Base-by-base conservation (phyloP, 1,140 invertebrate genomes). In the Pseudobourletiella spinata region DNA sequence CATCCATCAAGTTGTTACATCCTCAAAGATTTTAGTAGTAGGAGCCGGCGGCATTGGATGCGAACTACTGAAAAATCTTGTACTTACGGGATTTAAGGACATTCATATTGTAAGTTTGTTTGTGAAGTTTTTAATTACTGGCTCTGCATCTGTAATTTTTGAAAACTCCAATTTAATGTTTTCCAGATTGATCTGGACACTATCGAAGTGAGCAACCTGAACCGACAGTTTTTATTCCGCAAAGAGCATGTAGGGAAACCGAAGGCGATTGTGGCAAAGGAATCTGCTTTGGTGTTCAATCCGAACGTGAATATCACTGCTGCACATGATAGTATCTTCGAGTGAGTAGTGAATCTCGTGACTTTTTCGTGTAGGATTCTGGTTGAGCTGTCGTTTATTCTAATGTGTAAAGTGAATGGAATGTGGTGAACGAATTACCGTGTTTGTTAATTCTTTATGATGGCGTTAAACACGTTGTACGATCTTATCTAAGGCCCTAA, bases 41-140 rank as follows among this genome's bases (percentile, higher is more conserved):
- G 97, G 97, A 61, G 96, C 97, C 68, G 97, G 97, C 70, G 97
- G 97, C 52, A 98, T 99, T 70, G 97, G 97, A 63, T 99, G 96
- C 80, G 97, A 99, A 77, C 83, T 99, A 59, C 78, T 99, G 16
- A 99, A 99, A 77, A 97, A 98, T 80, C 82, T 99, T 50, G 94
- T 96, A 54, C 77, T 99, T 18, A 88, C 89, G 63, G 95, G 96
- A 57, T 99, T 99, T 74, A 79, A 81, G 20, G 79, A 97, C 68
- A 95, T 99, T 70, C 88, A 95, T 79, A 87, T 99, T 66, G 95
- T 98, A 83, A 83, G 88, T 55, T 8, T 39, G 32, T 59, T 3
- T 20, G 18, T 44, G 0, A 39, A 60, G 22, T 44, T 25, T n/a
- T 32, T 2, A 25, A 61, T 24, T 60, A 14, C 20, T 50, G 29